Percentiles rank a stretch among this genome's conserved stretches.
phyloP scores from a whole-genome alignment of 1,140 invertebrate genomes.

The Drosophila bifasciata region DNA sequence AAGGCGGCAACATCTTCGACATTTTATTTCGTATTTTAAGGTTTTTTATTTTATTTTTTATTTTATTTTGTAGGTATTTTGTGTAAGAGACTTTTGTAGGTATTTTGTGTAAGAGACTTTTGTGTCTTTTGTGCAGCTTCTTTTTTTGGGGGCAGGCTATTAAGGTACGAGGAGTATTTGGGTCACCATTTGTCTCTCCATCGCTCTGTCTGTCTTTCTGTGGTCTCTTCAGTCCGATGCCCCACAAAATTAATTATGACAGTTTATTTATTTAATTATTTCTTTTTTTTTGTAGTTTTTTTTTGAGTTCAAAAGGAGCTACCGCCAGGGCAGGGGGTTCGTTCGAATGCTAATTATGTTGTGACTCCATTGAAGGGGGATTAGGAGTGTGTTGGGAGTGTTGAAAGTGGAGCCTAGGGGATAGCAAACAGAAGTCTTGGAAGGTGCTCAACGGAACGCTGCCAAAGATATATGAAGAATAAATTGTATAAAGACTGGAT shows the following conservation, averaged over 20 bases:
- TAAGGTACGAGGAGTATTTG: slow-evolving; percentile 44
- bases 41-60: slow-evolving; percentile 14
- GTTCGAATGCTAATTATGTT: slow-evolving; percentile 65
- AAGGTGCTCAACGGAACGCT: too few relatives aligned
- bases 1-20: slow-evolving; percentile 48
- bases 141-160: slow-evolving; percentile 27
- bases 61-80: slow-evolving; percentile 42
- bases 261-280: slow-evolving; percentile 83
- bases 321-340: slow-evolving; percentile 29
- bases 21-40: slow-evolving; percentile 26
- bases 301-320: slow-evolving; percentile 49
- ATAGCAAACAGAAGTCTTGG: too few relatives aligned
- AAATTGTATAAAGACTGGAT: too few relatives aligned
- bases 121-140: slow-evolving; percentile 32
- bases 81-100: slow-evolving; percentile 39
- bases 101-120: slow-evolving; percentile 41
- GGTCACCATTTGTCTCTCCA: slow-evolving; percentile 48
- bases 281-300: slow-evolving; percentile 50
- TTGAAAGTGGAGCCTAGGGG: neutral
- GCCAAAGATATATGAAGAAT: too few relatives aligned
- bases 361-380: slow-evolving; percentile 63
- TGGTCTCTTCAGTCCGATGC: slow-evolving; percentile 45
- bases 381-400: slow-evolving; percentile 27
- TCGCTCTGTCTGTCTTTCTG: slow-evolving; percentile 15
- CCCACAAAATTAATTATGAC: slow-evolving; percentile 77